phyloP scores from a whole-genome alignment of 2,888 invertebrate genomes.

The Hedychridium roseum region DNA sequence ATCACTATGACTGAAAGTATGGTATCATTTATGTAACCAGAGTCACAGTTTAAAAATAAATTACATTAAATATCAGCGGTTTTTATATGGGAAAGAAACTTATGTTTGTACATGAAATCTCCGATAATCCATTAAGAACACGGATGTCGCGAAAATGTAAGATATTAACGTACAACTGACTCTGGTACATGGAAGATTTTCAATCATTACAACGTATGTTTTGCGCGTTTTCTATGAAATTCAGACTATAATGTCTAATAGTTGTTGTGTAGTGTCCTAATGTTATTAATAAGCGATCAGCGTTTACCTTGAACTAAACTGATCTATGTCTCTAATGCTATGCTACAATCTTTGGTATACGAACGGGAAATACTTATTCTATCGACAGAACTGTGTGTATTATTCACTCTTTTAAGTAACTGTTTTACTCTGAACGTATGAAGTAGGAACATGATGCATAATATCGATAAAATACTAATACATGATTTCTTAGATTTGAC shows the following conservation, averaged over 20 bases:
- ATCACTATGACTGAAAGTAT: slow-evolving; percentile 46
- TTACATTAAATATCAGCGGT: not conserved
- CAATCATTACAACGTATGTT: too few relatives aligned
- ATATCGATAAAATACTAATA: slow-evolving; percentile 21
- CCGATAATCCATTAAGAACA: slow-evolving; percentile 1
- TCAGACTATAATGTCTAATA: slow-evolving; percentile 26
- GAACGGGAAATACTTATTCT: slow-evolving; percentile 41
- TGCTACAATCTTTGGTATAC: slow-evolving; percentile 55
- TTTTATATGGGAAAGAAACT: not conserved
- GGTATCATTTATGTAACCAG: slow-evolving; percentile 18
- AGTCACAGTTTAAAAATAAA: slow-evolving; percentile 10
- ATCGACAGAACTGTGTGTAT: slow-evolving; percentile 37
- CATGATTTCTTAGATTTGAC: not conserved
- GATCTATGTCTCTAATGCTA: slow-evolving; percentile 36
- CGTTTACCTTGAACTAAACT: slow-evolving; percentile 29
- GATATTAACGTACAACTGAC: slow-evolving; percentile 11
- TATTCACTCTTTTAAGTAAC: slow-evolving; percentile 13
- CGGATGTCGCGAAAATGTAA: slow-evolving; percentile 7
- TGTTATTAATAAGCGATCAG: slow-evolving; percentile 28
- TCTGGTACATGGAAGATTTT: slow-evolving; percentile 21
- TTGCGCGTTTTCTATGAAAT: slow-evolving; percentile 31
- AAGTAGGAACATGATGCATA: slow-evolving; percentile 45
- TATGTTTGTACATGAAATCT: not conserved
- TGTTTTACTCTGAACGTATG: slow-evolving; percentile 18
- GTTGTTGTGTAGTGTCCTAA: slow-evolving; percentile 30